These are phyloP conservation scores for Cercocebus atys DNA, from an alignment of 2,113 vertebrate genomes.

Conservation along the genomic window DNA sequence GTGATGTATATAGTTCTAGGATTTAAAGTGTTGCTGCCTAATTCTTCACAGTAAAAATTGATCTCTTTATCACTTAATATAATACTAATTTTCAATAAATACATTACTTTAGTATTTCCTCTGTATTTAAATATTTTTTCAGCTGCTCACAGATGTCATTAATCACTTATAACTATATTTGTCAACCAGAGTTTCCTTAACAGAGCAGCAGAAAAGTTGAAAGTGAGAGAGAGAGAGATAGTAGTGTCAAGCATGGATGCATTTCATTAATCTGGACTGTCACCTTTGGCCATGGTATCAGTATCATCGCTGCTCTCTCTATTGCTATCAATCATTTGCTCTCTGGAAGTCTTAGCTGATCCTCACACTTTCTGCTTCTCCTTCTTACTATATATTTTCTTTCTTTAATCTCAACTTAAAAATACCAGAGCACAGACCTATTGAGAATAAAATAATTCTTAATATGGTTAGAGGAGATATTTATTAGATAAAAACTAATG, in stretches of 20 bases:
- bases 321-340: neutral
- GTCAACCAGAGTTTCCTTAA: neutral
- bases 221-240: neutral
- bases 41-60: neutral
- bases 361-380: neutral
- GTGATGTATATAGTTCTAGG: neutral
- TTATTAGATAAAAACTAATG: neutral
- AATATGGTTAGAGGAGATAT: neutral
- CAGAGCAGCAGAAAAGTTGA: neutral
- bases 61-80: neutral
- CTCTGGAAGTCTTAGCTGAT: neutral
- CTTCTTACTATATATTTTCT: neutral
- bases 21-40: neutral
- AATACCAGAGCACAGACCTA: neutral
- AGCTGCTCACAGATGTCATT: neutral
- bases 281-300: neutral
- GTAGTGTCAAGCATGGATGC: neutral
- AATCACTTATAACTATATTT: conserved; percentile 46
- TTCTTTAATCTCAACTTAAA: neutral
- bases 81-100: neutral
- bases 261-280: neutral
- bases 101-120: neutral
- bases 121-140: neutral
- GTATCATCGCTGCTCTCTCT: neutral
- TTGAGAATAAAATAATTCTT: neutral